Evolutionary conservation across 2,888 invertebrate species (phyloP).

Genomic region (Tinea pellionella): DNA sequence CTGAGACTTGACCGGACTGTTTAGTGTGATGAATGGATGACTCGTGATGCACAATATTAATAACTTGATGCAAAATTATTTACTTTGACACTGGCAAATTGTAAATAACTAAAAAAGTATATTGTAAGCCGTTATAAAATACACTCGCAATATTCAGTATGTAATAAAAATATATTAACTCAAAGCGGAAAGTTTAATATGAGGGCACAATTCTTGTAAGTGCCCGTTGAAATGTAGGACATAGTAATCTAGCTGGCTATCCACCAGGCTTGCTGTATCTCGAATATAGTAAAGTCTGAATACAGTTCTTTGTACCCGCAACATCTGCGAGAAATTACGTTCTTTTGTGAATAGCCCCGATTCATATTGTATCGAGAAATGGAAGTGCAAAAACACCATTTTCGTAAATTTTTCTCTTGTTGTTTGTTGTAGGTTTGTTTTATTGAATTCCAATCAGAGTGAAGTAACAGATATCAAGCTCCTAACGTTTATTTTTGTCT

Average conservation of each 20-base stretch:
- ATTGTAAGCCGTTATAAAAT: no score
- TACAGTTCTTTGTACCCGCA: slow-evolving; percentile 37
- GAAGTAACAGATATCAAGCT: not conserved
- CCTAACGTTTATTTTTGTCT: not conserved
- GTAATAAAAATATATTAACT: no score
- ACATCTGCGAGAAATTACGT: slow-evolving; percentile 47
- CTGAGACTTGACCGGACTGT: no score
- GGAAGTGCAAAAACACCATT: slow-evolving; percentile 9
- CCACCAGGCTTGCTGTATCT: slow-evolving; percentile 2
- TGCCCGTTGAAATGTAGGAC: slow-evolving; percentile 10
- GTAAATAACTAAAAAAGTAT: no score
- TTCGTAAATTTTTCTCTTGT: not conserved
- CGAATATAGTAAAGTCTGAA: slow-evolving; percentile 16
- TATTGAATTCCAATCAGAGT: slow-evolving; percentile 6
- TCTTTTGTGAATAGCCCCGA: slow-evolving; percentile 34
- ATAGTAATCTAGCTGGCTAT: slow-evolving; percentile 8
- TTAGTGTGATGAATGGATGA: no score
- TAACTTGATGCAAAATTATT: no score
- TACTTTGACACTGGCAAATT: no score
- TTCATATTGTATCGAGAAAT: slow-evolving; percentile 27
- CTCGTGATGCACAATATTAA: no score
- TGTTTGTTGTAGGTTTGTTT: not conserved
- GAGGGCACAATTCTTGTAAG: not conserved
- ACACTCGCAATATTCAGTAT: no score
- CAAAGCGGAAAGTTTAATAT: not conserved